Percentiles rank a stretch among this genome's conserved stretches.
Conservation (phyloP, 2,113 vertebrate genomes). For the Engraulis encrasicolus region DNA sequence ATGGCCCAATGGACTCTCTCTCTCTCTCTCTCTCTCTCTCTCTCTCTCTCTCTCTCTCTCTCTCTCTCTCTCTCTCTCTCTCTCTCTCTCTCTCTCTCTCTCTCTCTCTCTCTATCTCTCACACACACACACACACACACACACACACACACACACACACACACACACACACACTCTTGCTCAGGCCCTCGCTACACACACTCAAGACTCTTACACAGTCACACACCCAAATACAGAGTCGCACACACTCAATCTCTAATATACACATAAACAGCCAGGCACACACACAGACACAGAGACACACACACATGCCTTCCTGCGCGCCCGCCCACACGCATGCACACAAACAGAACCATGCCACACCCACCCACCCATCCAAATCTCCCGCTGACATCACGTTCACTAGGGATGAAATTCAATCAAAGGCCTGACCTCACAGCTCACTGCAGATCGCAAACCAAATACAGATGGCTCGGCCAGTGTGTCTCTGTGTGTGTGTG, state of each 20-base stretch:
- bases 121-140: neutral
- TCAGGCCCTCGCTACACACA: neutral
- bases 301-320: neutral
- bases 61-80: neutral
- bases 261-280: neutral
- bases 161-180: no score
- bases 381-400: constrained; percentile 31
- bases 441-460: constrained; percentile 28
- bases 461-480: constrained; percentile 21
- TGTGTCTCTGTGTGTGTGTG: neutral
- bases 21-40: neutral
- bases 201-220: neutral
- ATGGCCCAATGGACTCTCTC: neutral
- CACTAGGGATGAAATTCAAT: constrained; percentile 35
- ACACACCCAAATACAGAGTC: neutral
- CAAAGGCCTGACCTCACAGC: constrained; percentile 13
- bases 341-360: neutral
- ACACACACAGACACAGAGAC: neutral
- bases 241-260: neutral
- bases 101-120: no score
- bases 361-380: neutral
- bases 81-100: neutral
- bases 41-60: neutral
- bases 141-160: no score
- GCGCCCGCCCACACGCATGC: neutral